Evolutionary conservation across 1,140 invertebrate species (phyloP).

Genomic region (Semibalanus balanoides): DNA sequence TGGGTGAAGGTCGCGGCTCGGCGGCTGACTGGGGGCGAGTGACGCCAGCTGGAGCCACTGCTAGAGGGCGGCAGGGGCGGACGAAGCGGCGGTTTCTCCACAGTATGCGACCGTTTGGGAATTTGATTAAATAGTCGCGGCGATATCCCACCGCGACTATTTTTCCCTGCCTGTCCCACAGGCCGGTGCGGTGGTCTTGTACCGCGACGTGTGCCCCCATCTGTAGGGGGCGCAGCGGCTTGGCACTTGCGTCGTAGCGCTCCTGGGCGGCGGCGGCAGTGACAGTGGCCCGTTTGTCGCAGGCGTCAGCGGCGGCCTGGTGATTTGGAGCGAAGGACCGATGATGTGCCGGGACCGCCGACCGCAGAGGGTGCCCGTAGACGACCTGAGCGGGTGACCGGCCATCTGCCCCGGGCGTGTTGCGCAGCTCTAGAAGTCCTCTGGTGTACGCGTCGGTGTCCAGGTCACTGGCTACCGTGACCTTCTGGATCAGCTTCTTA

Average conservation of each 20-base stretch:
- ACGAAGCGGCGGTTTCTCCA: too few relatives aligned
- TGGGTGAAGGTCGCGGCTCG: too few relatives aligned
- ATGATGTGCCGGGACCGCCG: neutral
- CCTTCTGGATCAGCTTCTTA: conserved; percentile 13
- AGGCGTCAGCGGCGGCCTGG: neutral
- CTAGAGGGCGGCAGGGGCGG: too few relatives aligned
- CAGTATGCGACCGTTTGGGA: too few relatives aligned
- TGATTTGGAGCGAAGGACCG: neutral
- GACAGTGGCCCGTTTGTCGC: neutral
- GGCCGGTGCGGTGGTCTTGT: too few relatives aligned
- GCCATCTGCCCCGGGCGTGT: neutral
- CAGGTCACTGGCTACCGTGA: neutral
- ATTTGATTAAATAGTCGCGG: too few relatives aligned
- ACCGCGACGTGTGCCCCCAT: neutral
- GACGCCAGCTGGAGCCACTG: too few relatives aligned
- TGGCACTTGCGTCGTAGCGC: neutral
- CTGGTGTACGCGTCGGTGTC: conserved; percentile 9
- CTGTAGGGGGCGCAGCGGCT: neutral
- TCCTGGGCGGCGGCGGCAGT: neutral
- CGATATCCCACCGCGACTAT: too few relatives aligned
- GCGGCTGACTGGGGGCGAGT: too few relatives aligned
- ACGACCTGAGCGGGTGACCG: neutral
- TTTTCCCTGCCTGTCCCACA: too few relatives aligned
- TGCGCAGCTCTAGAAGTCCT: conserved; percentile 5
- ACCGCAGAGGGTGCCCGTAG: conserved; percentile 3